Evolutionary conservation across 2,888 invertebrate genomes (phyloP), one percentile per base, ranked within the genome.

Genomic region (Cephalotes varians): DNA sequence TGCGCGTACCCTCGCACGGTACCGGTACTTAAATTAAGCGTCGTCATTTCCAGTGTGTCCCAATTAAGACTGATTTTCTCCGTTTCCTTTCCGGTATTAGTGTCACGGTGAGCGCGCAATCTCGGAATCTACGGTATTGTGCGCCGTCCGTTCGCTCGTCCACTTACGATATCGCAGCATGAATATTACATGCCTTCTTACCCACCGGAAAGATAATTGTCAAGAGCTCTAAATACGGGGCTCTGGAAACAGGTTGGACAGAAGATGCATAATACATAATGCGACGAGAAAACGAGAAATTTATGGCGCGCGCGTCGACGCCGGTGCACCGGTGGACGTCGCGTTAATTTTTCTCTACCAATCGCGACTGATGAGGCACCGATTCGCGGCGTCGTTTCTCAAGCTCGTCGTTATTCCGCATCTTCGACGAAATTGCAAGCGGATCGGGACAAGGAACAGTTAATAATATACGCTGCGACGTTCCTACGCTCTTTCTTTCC

Each of bases 161-260:
- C 92, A 91, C 92, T 92, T 88, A 90, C 90, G 86, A 90, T 91
- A 31, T 89, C 91, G 83, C 91, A 88, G 85, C 93, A 94, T 94
- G 94, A 94, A 94, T 94, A 94, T 94, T 94, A 92, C 94, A 94
- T 94, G 94, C 81, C 92, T 92, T 93, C 93, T 94, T 93, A 93
- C 93, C 93, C 92, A 94, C 92, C 93, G 94, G 94, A 94, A 94
- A 94, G 94, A 94, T 94, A 94, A 94, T 94, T 94, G 94, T 94
- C 94, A 94, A 94, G 92, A 93, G 92, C 90, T 92, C 93, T 93
- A 94, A 93, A 93, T 93, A 93, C 92, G 92, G 64, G 64, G 91
- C 84, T 56, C 37, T 86, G 82, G 88, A 86, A 86, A 91, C 91
- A 88, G 90, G 92, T 28, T 93, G 93, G 93, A 93, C 92, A 93